Evolutionary conservation across 2,888 invertebrate species (phyloP).

Genomic region (Cataglyphis livida): DNA sequence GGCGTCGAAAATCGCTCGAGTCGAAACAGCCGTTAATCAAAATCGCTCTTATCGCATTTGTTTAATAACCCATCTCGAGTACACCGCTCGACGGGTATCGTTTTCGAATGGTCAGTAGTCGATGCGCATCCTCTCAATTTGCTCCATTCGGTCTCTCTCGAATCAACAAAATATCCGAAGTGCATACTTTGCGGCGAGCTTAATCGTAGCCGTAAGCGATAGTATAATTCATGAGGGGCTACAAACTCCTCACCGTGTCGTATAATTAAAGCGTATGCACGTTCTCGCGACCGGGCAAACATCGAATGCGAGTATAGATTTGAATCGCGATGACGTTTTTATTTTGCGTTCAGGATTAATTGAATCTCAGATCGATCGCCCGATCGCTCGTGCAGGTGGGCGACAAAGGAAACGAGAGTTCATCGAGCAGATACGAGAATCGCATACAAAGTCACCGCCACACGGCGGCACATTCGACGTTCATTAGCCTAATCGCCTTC

Average conservation of each 20-base stretch:
- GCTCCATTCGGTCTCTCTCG: slow-evolving; percentile 13
- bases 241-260: slow-evolving; percentile 41
- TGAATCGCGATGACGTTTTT: slow-evolving; percentile 67
- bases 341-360: slow-evolving; percentile 65
- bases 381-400: slow-evolving; percentile 59
- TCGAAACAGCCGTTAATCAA: slow-evolving; percentile 16
- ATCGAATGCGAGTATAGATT: slow-evolving; percentile 57
- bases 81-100: slow-evolving; percentile 1
- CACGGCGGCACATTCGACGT: slow-evolving; percentile 77
- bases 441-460: slow-evolving; percentile 72
- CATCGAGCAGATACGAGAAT: slow-evolving; percentile 68
- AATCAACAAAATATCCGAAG: slow-evolving; percentile 43
- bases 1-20: slow-evolving; percentile 17
- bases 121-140: slow-evolving; percentile 35
- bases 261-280: slow-evolving; percentile 63
- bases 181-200: slow-evolving; percentile 40
- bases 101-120: slow-evolving; percentile 34
- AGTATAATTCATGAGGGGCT: slow-evolving; percentile 58
- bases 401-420: slow-evolving; percentile 53
- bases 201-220: slow-evolving; percentile 56
- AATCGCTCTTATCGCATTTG: slow-evolving; percentile 44
- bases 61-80: slow-evolving; percentile 30
- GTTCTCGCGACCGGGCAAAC: slow-evolving; percentile 32
- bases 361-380: slow-evolving; percentile 64
- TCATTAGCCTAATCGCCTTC: slow-evolving; percentile 83